Base-by-base conservation (phyloP, 2,797 vertebrate genomes). In the Cygnus olor region DNA sequence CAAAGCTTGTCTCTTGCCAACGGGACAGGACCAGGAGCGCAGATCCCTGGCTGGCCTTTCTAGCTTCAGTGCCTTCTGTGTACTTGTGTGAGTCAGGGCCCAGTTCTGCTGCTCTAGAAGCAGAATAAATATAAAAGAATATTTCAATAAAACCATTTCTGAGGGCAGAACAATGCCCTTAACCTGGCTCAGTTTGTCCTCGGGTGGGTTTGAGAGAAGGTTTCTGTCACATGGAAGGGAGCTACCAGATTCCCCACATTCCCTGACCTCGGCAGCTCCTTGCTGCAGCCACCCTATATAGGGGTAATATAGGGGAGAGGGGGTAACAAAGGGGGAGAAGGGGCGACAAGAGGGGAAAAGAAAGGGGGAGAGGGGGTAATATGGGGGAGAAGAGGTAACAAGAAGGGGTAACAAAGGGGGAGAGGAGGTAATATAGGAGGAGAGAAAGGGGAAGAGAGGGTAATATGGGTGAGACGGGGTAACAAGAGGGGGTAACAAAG, bases 1-100 rank as follows among this genome's bases (percentile, higher is more conserved):
- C 66, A 47, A 58, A 68, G 53, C 24, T 72, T 51, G 25, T 32
- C 65, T 63, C 70, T 56, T 32, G 54, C n/a, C 20, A 19, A n/a
- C 0, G 1, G 54, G 51, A 72, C 58, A 17, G n/a, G 77, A 49
- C 30, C 30, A 72, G 61, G 38, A 60, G 14, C 1, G 19, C 45
- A 36, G 27, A 17, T 28, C 73, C 36, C 80, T 71, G 68, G 47
- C 78, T 80, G 80, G 45, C 8, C 74, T 81, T 57, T 64, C 70
- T 9, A 70, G 22, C 54, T 86, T 51, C 58, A 30, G 34, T 10
- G 34, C 27, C 36, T 36, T 60, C 44, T 17, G 5, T 0, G 0
- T 24, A 47, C 34, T 63, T 5, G 15, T 3, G 11, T 9, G 10
- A 4, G 19, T 32, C 69, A 63, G 36, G 34, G 27, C 56, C 24